Base-by-base conservation (phyloP, 2,113 vertebrate species). In the Manacus vitellinus region DNA sequence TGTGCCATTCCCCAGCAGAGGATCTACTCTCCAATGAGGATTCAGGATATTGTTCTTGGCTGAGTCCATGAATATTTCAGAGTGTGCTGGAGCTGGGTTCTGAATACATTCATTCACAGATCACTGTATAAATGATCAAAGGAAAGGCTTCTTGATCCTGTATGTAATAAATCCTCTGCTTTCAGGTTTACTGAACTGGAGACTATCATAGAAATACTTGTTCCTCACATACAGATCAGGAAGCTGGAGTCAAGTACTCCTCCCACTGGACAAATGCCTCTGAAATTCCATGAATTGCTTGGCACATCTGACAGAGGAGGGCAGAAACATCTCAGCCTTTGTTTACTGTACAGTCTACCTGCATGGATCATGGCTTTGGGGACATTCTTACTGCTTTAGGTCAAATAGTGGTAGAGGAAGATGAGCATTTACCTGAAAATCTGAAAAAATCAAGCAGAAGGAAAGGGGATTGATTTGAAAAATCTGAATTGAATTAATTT, bases 121-220 rank as follows among this genome's bases (percentile, higher is more conserved):
- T 70, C 5, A 4, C 92, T 68, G 76, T 86, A 93, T 41, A 89
- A 91, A 94, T 68, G 86, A 94, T 95, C 92, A 96, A 94, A 95
- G 85, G 72, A 89, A 56, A 90, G n/a, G 55, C 62, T 95, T 87
- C 91, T 90, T 95, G 80, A 91, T 94, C 89, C 79, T 63, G 25
- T 44, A 41, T 63, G 66, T 33, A 94, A 91, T 96, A 96, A 94
- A 89, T 93, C 63, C 95, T 31, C 83, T 58, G 83, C 79, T 93
- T 82, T 82, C 87, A 99, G 98, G 94, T 99, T 99, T 97, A 97
- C 97, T 58, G 96, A 98, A 63, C 97, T 95, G 6, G 95, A 98
- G 65, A 98, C 98, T 8, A 71, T 88, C 62, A 74, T 94, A 96
- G 98, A 98, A 97, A 97, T 61, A 7, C 89, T 98, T 91, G 15